Evolutionary conservation across 2,113 vertebrate species (phyloP).

Genomic region (Lycocorax pyrrhopterus): DNA sequence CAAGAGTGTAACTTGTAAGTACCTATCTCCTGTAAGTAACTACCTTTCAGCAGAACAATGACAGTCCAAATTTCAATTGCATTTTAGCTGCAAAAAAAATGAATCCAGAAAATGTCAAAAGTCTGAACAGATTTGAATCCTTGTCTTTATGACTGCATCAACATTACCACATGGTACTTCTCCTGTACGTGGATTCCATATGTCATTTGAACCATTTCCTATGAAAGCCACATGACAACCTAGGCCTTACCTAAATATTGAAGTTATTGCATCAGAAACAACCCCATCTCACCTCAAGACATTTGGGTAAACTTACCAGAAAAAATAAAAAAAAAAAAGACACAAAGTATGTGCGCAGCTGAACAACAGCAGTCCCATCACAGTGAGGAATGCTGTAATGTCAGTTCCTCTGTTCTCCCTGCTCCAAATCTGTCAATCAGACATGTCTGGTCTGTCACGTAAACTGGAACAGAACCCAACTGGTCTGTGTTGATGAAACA

Average conservation of each 20-base stretch:
- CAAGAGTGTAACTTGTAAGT: neutral
- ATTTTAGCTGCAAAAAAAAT: neutral
- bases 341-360: neutral
- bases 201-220: neutral
- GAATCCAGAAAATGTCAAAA: neutral
- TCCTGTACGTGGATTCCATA: neutral
- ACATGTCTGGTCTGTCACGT: neutral
- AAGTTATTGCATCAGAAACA: neutral
- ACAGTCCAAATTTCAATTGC: neutral
- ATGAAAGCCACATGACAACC: neutral
- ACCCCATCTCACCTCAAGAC: neutral
- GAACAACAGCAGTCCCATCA: neutral
- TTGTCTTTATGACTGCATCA: neutral
- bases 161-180: neutral
- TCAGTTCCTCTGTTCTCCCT: neutral
- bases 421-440: constrained; percentile 18
- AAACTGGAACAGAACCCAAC: neutral
- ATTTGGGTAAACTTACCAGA: neutral
- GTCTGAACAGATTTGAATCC: neutral
- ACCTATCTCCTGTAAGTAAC: neutral
- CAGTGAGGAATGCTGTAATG: neutral
- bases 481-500: neutral
- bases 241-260: neutral
- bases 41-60: neutral
- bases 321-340: neutral